Percentiles rank a stretch among this genome's conserved stretches.
Evolutionary conservation across 2,888 invertebrate genomes (phyloP).

Genomic region (Cephus nigrinus): DNA sequence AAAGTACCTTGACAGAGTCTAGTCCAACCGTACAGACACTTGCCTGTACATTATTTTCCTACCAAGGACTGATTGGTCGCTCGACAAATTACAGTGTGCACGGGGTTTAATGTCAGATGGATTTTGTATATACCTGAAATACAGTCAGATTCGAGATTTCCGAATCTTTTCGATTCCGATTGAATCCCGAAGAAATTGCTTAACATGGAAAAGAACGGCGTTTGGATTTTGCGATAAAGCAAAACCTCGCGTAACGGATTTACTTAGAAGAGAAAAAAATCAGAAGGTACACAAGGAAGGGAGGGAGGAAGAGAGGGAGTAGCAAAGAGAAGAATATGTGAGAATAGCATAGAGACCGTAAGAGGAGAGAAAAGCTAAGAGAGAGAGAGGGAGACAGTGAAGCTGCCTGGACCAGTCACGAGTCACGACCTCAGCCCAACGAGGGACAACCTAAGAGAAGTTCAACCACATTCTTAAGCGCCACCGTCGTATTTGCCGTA

Average conservation of each 20-base stretch:
- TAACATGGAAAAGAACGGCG: not conserved
- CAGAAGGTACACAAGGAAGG: not conserved
- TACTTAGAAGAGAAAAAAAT: not conserved
- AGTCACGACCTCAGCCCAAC: slow-evolving; percentile 21
- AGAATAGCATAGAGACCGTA: not conserved
- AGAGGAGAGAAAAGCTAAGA: not conserved
- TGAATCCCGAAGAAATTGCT: not conserved
- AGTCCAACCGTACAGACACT: too few species aligned
- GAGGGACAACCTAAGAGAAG: slow-evolving; percentile 23
- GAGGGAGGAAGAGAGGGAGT: not conserved
- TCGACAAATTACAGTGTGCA: not conserved
- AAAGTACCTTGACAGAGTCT: too few species aligned
- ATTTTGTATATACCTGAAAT: not conserved
- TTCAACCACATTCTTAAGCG: slow-evolving; percentile 34
- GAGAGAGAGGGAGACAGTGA: slow-evolving; percentile 2
- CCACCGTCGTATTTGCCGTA: slow-evolving; percentile 8
- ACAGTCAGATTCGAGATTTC: not conserved
- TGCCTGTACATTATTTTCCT: too few species aligned
- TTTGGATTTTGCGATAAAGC: not conserved
- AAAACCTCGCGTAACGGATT: not conserved
- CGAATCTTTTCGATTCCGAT: not conserved
- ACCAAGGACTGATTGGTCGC: not conserved
- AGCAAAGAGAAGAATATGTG: slow-evolving; percentile 11
- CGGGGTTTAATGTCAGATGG: not conserved
- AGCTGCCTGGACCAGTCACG: slow-evolving; percentile 18